A percentile compares a stretch with the other conserved stretches of the same genome.
These are phyloP conservation scores for Acleris cristana DNA, from an alignment of 2,888 invertebrate genomes.

Conservation along the genomic window DNA sequence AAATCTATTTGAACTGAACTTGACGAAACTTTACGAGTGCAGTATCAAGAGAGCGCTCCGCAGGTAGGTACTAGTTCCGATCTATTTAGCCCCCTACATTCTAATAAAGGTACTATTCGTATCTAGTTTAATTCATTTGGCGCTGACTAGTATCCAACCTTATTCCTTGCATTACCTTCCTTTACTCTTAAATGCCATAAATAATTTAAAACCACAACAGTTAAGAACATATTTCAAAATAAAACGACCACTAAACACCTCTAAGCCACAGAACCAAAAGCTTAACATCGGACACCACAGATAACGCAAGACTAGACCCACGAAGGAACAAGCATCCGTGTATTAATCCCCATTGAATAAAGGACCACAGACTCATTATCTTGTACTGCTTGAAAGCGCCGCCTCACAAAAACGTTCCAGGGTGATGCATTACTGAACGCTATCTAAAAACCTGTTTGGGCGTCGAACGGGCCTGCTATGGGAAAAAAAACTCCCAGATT, in stretches of 20 bases:
- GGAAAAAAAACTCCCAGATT: constrained; percentile 80
- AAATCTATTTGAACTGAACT: no score
- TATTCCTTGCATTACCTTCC: no score
- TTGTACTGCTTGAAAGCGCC: constrained; percentile 73
- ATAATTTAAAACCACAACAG: no score
- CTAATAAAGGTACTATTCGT: no score
- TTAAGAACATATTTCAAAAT: background rate
- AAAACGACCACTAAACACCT: constrained; percentile 5
- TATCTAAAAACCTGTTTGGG: constrained; percentile 83
- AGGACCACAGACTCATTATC: constrained; percentile 74
- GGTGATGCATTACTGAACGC: constrained; percentile 82
- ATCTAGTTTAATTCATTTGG: no score
- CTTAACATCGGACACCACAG: constrained; percentile 2
- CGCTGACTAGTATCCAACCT: no score
- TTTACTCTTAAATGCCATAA: no score
- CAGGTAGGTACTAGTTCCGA: no score
- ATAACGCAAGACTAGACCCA: constrained; percentile 1
- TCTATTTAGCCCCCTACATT: no score
- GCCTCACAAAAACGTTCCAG: constrained; percentile 77
- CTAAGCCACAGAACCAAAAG: background rate
- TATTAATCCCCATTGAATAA: constrained; percentile 66
- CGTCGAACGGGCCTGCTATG: constrained; percentile 73
- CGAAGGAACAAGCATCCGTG: constrained; percentile 40
- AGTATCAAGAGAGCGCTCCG: no score
- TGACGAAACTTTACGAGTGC: no score